A percentile compares a stretch with the other conserved stretches of the same genome.
These are phyloP conservation scores for Orchestia grillus DNA, from an alignment of 1,140 invertebrate genomes.

Conservation along the genomic window DNA sequence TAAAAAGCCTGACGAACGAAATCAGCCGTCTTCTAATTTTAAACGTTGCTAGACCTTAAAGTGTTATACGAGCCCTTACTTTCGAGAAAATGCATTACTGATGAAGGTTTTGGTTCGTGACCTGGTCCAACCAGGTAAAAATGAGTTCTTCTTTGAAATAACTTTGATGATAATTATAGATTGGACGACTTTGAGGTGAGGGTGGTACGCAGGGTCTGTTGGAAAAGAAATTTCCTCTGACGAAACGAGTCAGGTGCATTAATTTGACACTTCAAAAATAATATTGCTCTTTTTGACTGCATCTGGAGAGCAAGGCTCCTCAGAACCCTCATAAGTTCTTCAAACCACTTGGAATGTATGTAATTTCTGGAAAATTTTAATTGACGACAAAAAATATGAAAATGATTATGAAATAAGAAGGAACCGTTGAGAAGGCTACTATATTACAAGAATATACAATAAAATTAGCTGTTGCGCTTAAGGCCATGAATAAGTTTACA, in stretches of 20 bases:
- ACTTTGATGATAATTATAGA: not conserved
- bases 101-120: no score
- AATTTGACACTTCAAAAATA: not conserved
- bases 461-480: no score
- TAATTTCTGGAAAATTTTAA: not conserved
- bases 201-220: not conserved
- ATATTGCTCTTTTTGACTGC: not conserved
- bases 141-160: slow-evolving; percentile 10
- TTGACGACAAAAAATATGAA: not conserved
- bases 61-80: no score
- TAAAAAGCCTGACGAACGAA: not conserved
- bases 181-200: not conserved
- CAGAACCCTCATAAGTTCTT: not conserved
- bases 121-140: not conserved
- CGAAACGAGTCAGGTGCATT: not conserved
- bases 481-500: no score
- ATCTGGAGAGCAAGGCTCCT: not conserved
- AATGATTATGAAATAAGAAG: no score
- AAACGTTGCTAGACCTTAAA: not conserved
- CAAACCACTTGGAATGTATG: not conserved
- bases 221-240: not conserved
- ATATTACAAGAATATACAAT: no score
- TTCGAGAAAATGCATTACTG: no score
- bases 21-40: not conserved
- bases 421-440: no score